phyloP scores from a whole-genome alignment of 2,113 vertebrate genomes.

The Prunella fulvescens region DNA sequence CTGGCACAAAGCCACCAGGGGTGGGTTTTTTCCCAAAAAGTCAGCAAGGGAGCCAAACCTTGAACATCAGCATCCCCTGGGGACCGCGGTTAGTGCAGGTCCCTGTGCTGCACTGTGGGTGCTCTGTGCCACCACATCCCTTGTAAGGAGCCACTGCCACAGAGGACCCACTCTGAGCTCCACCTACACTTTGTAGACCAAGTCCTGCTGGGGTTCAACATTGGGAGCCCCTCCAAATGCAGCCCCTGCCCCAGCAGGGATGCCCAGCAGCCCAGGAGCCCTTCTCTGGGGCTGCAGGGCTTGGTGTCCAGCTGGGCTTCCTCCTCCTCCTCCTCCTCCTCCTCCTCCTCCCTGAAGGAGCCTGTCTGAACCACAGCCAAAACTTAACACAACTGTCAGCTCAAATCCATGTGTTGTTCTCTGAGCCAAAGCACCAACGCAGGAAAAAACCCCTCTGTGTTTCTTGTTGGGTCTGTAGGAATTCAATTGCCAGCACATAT shows the following conservation, averaged over 20 bases:
- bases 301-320: neutral
- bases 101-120: neutral
- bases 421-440: neutral
- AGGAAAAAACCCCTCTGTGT: neutral
- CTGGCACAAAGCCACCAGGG: neutral
- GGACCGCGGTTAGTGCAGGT: neutral
- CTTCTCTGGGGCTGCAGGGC: rapidly evolving
- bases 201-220: rapidly evolving
- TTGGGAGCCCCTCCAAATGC: neutral
- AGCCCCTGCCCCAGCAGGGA: neutral
- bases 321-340: neutral
- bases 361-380: neutral
- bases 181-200: neutral
- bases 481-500: neutral
- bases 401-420: neutral
- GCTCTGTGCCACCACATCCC: neutral
- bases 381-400: neutral
- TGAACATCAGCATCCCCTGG: neutral
- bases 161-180: neutral
- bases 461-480: neutral
- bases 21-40: neutral
- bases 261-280: neutral
- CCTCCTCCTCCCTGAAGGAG: neutral
- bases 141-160: neutral
- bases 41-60: neutral